Evolutionary conservation across 2,113 vertebrate species (phyloP).

Genomic region (Lonchura striata): DNA sequence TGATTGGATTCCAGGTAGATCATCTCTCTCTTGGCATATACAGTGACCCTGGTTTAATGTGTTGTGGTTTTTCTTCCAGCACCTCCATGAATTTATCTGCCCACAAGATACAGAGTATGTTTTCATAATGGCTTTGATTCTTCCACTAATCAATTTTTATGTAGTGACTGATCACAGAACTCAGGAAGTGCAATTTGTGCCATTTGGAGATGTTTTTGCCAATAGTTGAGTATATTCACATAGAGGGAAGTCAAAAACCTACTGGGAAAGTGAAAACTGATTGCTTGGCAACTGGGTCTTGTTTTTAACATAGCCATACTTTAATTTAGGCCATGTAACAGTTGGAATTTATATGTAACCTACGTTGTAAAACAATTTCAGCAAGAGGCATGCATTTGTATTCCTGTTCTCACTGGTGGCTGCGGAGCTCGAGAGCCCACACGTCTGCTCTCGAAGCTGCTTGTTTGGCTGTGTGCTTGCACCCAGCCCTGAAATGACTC

Average conservation of each 20-base stretch:
- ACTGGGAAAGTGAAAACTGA: slow-evolving; percentile 21
- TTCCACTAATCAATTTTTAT: slow-evolving; percentile 37
- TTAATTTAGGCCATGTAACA: slow-evolving; percentile 18
- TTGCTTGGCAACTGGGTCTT: slow-evolving; percentile 46
- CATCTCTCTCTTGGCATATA: neutral
- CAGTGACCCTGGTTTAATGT: neutral
- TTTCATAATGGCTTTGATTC: slow-evolving; percentile 21
- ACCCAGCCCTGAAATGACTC: neutral
- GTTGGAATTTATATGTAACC: slow-evolving; percentile 40
- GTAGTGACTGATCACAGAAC: neutral
- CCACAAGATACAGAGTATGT: neutral
- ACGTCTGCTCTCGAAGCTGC: neutral
- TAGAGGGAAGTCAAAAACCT: neutral
- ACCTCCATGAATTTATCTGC: neutral
- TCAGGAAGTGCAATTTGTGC: neutral
- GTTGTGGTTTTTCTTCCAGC: neutral
- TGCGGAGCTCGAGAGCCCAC: neutral
- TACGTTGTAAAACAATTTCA: slow-evolving; percentile 9
- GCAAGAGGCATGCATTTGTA: neutral
- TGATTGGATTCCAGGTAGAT: neutral
- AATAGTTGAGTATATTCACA: neutral
- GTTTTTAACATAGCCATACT: slow-evolving; percentile 18
- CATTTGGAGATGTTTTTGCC: slow-evolving; percentile 8
- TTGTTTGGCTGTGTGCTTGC: neutral
- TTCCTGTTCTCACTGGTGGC: neutral